Percentiles rank a stretch among this genome's conserved stretches.
phyloP scores from a whole-genome alignment of 2,113 vertebrate species.

The Raja brachyura region DNA sequence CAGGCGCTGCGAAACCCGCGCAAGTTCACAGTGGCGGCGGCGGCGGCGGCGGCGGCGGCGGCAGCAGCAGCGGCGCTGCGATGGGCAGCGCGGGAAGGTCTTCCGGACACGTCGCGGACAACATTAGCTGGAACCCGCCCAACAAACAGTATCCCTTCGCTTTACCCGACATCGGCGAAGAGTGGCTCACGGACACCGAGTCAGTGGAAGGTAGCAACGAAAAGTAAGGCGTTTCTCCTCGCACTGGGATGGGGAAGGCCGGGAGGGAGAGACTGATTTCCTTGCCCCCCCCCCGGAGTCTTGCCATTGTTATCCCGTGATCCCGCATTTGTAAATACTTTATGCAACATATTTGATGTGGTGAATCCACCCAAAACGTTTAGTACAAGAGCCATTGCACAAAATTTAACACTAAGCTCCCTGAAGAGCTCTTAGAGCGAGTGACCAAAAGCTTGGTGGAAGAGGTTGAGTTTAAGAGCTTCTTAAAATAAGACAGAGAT shows the following conservation, averaged over 20 bases:
- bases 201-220: slow-evolving; percentile 16
- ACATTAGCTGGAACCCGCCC: not conserved
- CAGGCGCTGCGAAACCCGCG: slow-evolving; percentile 20
- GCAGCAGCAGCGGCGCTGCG: not conserved
- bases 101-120: not conserved
- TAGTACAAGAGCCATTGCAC: not conserved
- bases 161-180: slow-evolving; percentile 57
- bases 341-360: not conserved
- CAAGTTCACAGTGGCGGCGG: not conserved
- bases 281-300: not conserved
- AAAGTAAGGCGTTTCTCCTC: slow-evolving; percentile 18
- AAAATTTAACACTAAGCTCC: not conserved
- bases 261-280: not conserved
- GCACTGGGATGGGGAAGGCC: not conserved
- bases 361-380: not conserved
- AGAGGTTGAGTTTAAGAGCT: not conserved
- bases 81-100: not conserved
- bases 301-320: not conserved
- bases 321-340: not conserved
- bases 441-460: not conserved
- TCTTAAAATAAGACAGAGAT: not conserved
- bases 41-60: too few species aligned
- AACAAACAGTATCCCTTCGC: slow-evolving; percentile 39
- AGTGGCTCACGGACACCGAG: slow-evolving; percentile 43
- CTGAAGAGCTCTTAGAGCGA: not conserved